Conservation (phyloP, 2,888 invertebrate genomes). For the Apodemia hepburni region DNA sequence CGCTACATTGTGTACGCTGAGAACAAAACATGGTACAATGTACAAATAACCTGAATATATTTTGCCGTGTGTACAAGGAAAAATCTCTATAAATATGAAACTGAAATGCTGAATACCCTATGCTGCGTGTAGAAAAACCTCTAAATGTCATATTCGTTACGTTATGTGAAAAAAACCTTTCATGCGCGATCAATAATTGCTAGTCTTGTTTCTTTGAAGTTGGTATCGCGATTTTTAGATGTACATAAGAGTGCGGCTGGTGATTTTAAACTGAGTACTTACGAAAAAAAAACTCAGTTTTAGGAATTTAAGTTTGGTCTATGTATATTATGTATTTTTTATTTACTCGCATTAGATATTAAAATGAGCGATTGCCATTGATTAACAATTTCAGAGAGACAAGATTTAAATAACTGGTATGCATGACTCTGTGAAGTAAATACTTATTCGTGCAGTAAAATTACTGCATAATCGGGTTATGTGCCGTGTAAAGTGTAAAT, state of each 20-base stretch:
- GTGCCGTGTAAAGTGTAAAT: not conserved
- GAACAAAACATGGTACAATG: not conserved
- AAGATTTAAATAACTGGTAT: not conserved
- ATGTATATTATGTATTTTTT: conserved; percentile 1
- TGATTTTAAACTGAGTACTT: conserved; percentile 3
- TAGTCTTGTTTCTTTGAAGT: not conserved
- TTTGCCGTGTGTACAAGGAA: not conserved
- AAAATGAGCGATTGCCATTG: not conserved
- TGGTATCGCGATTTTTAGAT: not conserved
- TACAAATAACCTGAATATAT: not conserved
- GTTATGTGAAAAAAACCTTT: not conserved
- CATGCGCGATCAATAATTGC: not conserved
- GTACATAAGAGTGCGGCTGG: not conserved
- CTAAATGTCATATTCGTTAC: not conserved
- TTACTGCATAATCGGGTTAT: not conserved
- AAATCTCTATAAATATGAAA: not conserved
- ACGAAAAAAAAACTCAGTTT: not conserved
- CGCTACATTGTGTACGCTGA: no score
- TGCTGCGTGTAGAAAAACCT: not conserved
- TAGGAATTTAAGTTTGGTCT: not conserved
- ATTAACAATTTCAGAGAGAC: not conserved
- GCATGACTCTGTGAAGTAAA: not conserved
- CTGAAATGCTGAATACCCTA: not conserved
- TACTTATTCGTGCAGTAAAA: not conserved
- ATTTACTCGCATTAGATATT: not conserved